Evolutionary conservation across 2,888 invertebrate genomes (phyloP), one percentile per base, ranked within the genome.

Genomic region (Drosophila siamana): DNA sequence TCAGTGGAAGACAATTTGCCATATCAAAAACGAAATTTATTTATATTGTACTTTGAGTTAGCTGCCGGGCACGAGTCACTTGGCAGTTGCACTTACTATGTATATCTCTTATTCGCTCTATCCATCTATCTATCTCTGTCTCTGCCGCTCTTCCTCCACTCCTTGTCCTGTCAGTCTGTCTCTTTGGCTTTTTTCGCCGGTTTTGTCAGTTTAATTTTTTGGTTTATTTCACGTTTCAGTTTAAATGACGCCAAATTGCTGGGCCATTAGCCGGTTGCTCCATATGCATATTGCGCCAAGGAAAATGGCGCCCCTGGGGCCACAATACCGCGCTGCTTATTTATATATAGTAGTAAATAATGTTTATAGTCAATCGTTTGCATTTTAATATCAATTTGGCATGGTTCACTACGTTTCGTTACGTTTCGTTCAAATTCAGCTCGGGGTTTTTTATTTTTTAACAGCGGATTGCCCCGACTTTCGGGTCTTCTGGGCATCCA

Each of bases 161-260:
- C n/a, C 51, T 30, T n/a, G n/a, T n/a, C 43, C 8, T 24, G 19
- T 26, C 48, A 24, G 41, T 26, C 24, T 43, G 7, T 30, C 50
- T 15, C 7, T 22, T n/a, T n/a, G n/a, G n/a, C 44, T 50, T 46
- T 63, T 43, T 44, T 36, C 55, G 63, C 67, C 59, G 46, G 54
- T 48, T 74, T 80, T 86, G 80, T 84, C 86, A 81, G 86, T 82
- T 82, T 71, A 80, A 75, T 81, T 82, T 81, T 75, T 81, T 75
- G 73, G 85, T 80, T 86, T 84, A 80, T 76, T 77, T 74, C 78
- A 69, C 76, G 70, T 77, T 83, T 74, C 84, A 71, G 78, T 76
- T 80, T 74, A 85, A 85, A 86, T 86, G 87, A 86, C 72, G 80
- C 78, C 82, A 87, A 86, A 85, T 87, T 86, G 85, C 66, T 59